A percentile compares a stretch with the other conserved stretches of the same genome.
phyloP scores from a whole-genome alignment of 2,888 invertebrate species.

The Diplazon laetatorius region DNA sequence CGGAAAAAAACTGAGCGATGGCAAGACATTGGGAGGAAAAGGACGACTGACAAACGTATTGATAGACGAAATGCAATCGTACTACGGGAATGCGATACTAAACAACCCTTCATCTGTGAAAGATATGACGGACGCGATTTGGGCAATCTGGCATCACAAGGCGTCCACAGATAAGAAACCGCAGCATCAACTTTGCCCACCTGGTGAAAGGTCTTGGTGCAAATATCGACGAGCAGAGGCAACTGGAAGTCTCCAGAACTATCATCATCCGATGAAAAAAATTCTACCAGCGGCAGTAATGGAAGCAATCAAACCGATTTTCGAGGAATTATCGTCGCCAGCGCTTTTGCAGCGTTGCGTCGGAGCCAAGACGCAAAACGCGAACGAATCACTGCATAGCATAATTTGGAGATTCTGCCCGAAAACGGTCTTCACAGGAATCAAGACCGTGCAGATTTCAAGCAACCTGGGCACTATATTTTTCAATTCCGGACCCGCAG shows the following conservation, averaged over 20 bases:
- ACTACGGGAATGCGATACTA: conserved; percentile 43
- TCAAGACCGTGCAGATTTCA: neutral
- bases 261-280: conserved; percentile 1
- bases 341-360: conserved; percentile 26
- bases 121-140: conserved; percentile 29
- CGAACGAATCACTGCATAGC: conserved; percentile 32
- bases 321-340: conserved; percentile 19
- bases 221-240: conserved; percentile 21
- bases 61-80: conserved; percentile 41
- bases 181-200: conserved; percentile 29
- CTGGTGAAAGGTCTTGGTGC: conserved; percentile 26
- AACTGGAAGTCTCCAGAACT: conserved; percentile 10
- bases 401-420: conserved; percentile 18
- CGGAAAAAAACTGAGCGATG: conserved; percentile 32
- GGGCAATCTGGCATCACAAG: conserved; percentile 25
- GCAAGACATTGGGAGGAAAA: conserved; percentile 21
- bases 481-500: conserved; percentile 1
- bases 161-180: conserved; percentile 21
- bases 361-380: conserved; percentile 27
- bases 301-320: conserved; percentile 15
- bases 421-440: neutral
- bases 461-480: neutral
- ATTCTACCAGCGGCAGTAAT: conserved; percentile 10
- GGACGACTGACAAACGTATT: conserved; percentile 43
- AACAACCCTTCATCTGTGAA: conserved; percentile 32